A percentile compares a stretch with the other conserved stretches of the same genome.
Conservation (phyloP, 2,113 vertebrate genomes). For the Pyrgilauda ruficollis region DNA sequence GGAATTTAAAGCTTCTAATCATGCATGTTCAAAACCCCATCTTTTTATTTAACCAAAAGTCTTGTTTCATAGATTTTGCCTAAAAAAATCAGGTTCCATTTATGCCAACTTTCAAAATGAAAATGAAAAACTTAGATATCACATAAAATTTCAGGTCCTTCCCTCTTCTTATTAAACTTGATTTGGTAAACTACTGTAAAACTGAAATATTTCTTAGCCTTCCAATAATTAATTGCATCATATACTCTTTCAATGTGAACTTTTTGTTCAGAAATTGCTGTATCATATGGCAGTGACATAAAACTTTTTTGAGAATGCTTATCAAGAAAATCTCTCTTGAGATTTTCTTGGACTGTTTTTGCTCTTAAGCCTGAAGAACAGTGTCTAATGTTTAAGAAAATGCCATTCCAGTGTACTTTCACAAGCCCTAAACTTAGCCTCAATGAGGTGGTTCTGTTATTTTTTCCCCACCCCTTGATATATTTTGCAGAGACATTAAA, state of each 20-base stretch:
- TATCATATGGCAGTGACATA: not conserved
- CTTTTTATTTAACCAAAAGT: not conserved
- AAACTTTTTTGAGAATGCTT: not conserved
- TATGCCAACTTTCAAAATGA: not conserved
- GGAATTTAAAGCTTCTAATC: not conserved
- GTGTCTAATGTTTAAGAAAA: not conserved
- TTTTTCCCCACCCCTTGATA: not conserved
- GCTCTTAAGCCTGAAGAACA: not conserved
- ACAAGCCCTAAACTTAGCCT: not conserved
- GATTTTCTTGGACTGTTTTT: not conserved
- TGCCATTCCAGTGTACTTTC: not conserved
- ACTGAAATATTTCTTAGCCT: not conserved
- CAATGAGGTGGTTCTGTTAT: not conserved
- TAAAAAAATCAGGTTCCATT: not conserved
- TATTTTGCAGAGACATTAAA: not conserved
- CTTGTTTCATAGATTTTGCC: not conserved
- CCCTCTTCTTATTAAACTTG: not conserved
- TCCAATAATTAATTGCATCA: not conserved
- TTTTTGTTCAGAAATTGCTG: not conserved
- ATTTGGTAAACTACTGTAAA: not conserved
- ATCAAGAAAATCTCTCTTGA: not conserved
- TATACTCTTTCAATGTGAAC: not conserved
- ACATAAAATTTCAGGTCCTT: not conserved
- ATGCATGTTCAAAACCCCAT: fast-evolving
- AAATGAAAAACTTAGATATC: not conserved